phyloP scores from a whole-genome alignment of 2,797 vertebrate species.

The Chiloscyllium punctatum region DNA sequence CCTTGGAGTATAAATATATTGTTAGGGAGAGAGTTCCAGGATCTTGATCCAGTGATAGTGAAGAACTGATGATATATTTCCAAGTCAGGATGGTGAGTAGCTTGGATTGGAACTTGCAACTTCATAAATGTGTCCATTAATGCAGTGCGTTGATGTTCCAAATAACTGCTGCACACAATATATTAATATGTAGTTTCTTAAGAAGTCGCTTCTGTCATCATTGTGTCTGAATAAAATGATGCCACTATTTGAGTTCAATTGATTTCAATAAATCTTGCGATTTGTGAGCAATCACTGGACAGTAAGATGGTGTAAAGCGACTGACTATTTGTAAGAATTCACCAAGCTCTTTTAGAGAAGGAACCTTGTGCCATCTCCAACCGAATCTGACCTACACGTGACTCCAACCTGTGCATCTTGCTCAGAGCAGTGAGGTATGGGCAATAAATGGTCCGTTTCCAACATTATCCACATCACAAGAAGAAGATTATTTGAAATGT shows the following conservation, averaged over 20 bases:
- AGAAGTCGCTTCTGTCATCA: not conserved
- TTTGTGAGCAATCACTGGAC: not conserved
- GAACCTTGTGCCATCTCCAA: not conserved
- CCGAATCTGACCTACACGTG: not conserved
- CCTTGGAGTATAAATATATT: no score
- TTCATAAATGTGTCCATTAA: not conserved
- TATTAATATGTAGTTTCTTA: not conserved
- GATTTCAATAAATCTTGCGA: not conserved
- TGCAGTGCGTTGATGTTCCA: not conserved
- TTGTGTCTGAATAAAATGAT: not conserved
- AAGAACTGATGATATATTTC: no score
- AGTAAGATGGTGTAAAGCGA: not conserved
- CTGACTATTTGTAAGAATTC: not conserved
- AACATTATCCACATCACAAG: not conserved
- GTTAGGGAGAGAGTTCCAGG: no score
- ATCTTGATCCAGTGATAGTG: no score
- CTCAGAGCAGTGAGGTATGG: not conserved
- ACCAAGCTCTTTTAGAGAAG: not conserved
- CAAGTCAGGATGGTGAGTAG: no score
- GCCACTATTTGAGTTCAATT: not conserved
- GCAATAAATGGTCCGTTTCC: not conserved
- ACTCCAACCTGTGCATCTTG: not conserved
- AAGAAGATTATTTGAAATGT: not conserved
- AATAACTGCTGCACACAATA: not conserved
- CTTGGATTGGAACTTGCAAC: no score